Conservation (phyloP, 2,888 invertebrate genomes). For the Lordiphosa andalusiaca region DNA sequence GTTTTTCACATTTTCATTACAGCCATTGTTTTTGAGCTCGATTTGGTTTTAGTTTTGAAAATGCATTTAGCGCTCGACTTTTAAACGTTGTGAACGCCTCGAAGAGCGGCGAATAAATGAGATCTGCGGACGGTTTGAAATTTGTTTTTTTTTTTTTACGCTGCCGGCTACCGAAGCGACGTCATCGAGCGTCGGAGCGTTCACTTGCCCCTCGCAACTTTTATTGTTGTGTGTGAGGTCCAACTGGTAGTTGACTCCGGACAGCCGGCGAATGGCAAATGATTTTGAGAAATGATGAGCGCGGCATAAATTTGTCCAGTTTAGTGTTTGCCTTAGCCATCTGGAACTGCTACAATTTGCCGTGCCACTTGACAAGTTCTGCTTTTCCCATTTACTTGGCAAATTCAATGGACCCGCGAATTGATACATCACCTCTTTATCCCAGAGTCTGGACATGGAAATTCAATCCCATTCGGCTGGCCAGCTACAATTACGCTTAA, state of each 20-base stretch:
- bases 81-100: slow-evolving; percentile 75
- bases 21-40: neutral
- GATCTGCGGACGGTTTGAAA: slow-evolving; percentile 77
- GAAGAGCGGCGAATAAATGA: slow-evolving; percentile 79
- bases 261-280: slow-evolving; percentile 20
- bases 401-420: slow-evolving; percentile 48
- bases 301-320: slow-evolving; percentile 65
- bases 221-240: slow-evolving; percentile 62
- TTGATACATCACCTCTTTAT: slow-evolving; percentile 43
- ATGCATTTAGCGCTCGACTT: slow-evolving; percentile 37
- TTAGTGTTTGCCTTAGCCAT: slow-evolving; percentile 54
- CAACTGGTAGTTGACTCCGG: slow-evolving; percentile 22
- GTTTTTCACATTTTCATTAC: slow-evolving; percentile 32
- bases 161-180: slow-evolving; percentile 26
- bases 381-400: slow-evolving; percentile 48
- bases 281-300: slow-evolving; percentile 28
- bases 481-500: slow-evolving; percentile 52
- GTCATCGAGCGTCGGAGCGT: slow-evolving; percentile 51
- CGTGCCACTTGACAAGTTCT: slow-evolving; percentile 54
- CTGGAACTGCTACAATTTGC: slow-evolving; percentile 64
- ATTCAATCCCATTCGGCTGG: slow-evolving; percentile 44
- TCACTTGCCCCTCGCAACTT: slow-evolving; percentile 36
- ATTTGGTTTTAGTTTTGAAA: neutral
- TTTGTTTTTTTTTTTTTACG: slow-evolving; percentile 72
- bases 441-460: slow-evolving; percentile 33